These are phyloP conservation scores for Lophura nycthemera DNA, from an alignment of 2,113 vertebrate species.

Conservation along the genomic window DNA sequence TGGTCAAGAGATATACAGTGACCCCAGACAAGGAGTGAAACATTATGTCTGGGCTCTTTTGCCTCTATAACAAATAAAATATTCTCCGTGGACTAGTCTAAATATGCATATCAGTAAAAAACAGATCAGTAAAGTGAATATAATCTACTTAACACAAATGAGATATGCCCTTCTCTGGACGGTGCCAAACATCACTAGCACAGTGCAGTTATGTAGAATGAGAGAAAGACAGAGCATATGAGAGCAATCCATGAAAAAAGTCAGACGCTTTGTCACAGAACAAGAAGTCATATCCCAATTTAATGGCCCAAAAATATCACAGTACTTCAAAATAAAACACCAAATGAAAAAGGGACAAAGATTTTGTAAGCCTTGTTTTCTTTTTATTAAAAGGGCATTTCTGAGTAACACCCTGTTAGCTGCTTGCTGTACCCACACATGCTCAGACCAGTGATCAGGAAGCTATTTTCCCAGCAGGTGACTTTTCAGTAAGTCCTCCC, in stretches of 20 bases:
- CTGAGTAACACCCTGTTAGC: neutral
- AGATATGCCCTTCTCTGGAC: neutral
- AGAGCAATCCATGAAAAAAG: neutral
- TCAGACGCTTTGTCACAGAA: neutral
- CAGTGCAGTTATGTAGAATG: neutral
- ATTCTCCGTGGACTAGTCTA: neutral
- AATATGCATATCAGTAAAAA: neutral
- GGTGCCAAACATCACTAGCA: neutral
- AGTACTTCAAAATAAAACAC: neutral
- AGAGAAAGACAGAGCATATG: fast-evolving
- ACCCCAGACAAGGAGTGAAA: neutral
- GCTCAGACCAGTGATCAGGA: neutral
- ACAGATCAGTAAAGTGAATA: neutral
- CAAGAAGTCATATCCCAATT: neutral
- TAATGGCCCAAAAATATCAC: neutral
- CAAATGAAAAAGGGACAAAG: neutral
- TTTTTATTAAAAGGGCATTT: neutral
- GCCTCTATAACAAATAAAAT: neutral
- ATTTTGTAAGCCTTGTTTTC: neutral
- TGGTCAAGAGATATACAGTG: neutral
- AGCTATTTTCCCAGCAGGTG: constrained; percentile 35
- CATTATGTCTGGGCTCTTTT: neutral
- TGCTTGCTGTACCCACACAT: neutral
- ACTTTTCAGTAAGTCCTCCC: neutral
- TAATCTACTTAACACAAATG: neutral